Base-by-base conservation (phyloP, 2,888 invertebrate species). In the Idaea biselata region DNA sequence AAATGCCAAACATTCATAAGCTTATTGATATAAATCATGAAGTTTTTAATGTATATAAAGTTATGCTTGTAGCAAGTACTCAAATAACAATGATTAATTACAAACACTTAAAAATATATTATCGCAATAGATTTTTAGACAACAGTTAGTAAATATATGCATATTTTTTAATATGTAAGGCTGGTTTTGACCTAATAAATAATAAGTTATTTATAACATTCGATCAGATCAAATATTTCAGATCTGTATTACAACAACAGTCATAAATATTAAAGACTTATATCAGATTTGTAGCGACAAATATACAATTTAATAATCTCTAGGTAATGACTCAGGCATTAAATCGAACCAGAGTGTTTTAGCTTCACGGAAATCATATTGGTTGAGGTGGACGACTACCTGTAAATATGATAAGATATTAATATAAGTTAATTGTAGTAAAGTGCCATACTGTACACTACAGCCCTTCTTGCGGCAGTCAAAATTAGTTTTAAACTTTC, bases 261-360 rank as follows among this genome's bases (percentile, higher is more conserved):
- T 63, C 55, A 65, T 59, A 59, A 74, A 73, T 72, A 73, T 67
- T 67, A 71, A 70, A 80, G 73, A 78, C 75, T 78, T 74, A 44
- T 14, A 78, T 80, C 77, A 79, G 79, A 44, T 14, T 44, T 63
- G 65, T 64, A 65, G 68, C 60, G 65, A 61, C 44, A 14, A 44
- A 8, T 2, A 44, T 44, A 44, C 7, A 11, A 44, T 44, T 44
- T 44, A 44, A 44, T 87, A 91, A 74, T 91, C 90, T 76, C 82
- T 82, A 6, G 88, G 86, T 54, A 86, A 72, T 5, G 83, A 74
- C 82, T 94, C 95, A 5, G 95, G 95, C 79, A 94, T 85, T 59
- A 96, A 87, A 75, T 96, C 96, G 75, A 94, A 95, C 97, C 97
- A 97, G 72, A 94, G 89, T 3, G 96, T 96, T 70, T 93, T 88